Percentiles rank a stretch among this genome's conserved stretches.
Conservation (phyloP, 2,888 invertebrate species). For the Acrobasis suavella region DNA sequence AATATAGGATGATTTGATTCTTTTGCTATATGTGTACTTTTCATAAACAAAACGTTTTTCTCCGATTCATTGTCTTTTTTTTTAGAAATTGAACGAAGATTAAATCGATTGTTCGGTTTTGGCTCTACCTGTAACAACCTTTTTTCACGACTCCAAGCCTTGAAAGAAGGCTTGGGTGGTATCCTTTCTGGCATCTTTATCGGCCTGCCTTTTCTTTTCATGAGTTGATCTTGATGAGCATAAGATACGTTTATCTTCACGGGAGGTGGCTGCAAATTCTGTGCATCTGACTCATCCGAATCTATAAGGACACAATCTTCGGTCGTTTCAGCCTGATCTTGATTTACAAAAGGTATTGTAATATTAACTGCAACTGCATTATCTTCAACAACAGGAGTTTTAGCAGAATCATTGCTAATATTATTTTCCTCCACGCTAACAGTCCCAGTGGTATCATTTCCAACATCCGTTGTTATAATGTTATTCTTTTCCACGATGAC, state of each 20-base stretch:
- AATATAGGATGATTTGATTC: conserved; percentile 47
- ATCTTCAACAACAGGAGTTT: not conserved
- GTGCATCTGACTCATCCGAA: conserved; percentile 17
- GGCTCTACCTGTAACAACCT: not conserved
- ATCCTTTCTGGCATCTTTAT: not conserved
- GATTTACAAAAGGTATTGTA: not conserved
- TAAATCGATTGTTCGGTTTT: not conserved
- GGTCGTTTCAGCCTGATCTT: not conserved
- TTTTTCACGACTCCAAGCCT: too few relatives aligned
- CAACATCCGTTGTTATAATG: not conserved
- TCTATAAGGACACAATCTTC: conserved; percentile 22
- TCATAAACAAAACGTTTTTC: conserved; percentile 41
- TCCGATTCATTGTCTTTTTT: not conserved
- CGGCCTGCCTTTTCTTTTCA: not conserved
- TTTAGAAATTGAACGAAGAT: not conserved
- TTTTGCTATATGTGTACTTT: conserved; percentile 38
- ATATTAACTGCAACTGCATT: not conserved
- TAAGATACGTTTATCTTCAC: not conserved
- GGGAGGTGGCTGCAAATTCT: not conserved
- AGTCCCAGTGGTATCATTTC: not conserved
- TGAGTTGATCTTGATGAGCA: not conserved
- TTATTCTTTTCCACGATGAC: not conserved
- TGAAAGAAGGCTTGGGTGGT: not conserved
- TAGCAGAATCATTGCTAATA: not conserved
- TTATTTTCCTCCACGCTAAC: not conserved